Conservation (phyloP, 2,797 vertebrate genomes). For the Kryptolebias ocellatus region DNA sequence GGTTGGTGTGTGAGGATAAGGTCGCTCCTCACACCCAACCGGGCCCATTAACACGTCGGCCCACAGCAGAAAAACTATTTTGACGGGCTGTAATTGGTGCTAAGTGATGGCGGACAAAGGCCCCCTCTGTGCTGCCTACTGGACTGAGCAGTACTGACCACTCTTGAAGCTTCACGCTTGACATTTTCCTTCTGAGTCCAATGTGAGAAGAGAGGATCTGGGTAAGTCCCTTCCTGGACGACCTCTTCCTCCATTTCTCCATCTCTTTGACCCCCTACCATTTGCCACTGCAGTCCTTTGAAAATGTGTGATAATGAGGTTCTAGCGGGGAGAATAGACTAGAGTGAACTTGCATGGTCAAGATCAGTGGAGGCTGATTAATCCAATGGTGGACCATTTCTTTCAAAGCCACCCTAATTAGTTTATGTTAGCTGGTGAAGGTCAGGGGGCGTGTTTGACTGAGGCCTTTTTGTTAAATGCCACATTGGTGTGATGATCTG, state of each 20-base stretch:
- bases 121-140: conserved; percentile 83
- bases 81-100: conserved; percentile 94
- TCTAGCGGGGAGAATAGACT: conserved; percentile 75
- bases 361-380: conserved; percentile 83
- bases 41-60: conserved; percentile 94
- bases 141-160: conserved; percentile 74
- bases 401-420: conserved; percentile 89
- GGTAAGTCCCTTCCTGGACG: conserved; percentile 73
- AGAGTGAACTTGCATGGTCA: conserved; percentile 70
- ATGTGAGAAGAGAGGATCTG: conserved; percentile 77
- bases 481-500: conserved; percentile 92
- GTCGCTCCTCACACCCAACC: conserved; percentile 94
- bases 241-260: conserved; percentile 69
- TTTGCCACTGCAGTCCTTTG: conserved; percentile 69
- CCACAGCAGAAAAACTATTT: conserved; percentile 93
- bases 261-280: conserved; percentile 62
- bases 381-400: conserved; percentile 85
- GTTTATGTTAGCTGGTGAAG: conserved; percentile 97
- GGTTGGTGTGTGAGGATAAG: conserved; percentile 87
- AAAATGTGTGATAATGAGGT: conserved; percentile 87
- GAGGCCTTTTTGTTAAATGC: conserved; percentile 89
- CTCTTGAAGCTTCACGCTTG: conserved; percentile 79
- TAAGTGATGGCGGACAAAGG: conserved; percentile 93
- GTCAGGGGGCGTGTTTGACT: conserved; percentile 90
- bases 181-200: conserved; percentile 80